Conservation (phyloP, 2,113 vertebrate genomes). For the Psilopogon haemacephalus region DNA sequence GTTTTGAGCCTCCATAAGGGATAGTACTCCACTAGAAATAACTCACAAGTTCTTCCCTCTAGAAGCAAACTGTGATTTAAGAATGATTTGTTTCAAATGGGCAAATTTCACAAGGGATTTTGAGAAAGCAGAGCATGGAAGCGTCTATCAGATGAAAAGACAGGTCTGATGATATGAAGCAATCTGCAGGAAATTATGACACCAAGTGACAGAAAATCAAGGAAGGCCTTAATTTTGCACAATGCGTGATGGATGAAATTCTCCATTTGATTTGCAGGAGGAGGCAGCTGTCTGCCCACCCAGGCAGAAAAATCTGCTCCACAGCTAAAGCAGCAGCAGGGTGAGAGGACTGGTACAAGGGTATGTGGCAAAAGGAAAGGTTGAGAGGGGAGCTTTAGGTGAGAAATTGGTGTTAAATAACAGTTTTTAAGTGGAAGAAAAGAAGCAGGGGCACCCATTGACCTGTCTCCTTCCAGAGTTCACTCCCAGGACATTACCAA, state of each 20-base stretch:
- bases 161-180: not conserved
- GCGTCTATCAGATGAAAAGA: not conserved
- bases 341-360: not conserved
- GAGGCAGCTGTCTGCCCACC: not conserved
- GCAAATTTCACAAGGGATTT: not conserved
- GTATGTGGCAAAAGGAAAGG: not conserved
- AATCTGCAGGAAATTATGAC: not conserved
- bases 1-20: not conserved
- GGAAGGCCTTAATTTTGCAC: not conserved
- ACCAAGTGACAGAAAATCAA: not conserved
- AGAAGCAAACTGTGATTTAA: not conserved
- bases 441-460: not conserved
- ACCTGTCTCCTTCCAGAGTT: not conserved
- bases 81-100: not conserved
- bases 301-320: not conserved
- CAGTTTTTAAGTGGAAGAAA: not conserved
- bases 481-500: not conserved
- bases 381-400: not conserved
- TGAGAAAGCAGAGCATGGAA: not conserved
- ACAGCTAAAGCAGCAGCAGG: accelerated
- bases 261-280: not conserved
- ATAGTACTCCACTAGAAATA: not conserved
- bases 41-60: not conserved
- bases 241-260: not conserved
- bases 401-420: not conserved